Conservation (phyloP, 2,888 invertebrate genomes). For the Diadromus collaris region DNA sequence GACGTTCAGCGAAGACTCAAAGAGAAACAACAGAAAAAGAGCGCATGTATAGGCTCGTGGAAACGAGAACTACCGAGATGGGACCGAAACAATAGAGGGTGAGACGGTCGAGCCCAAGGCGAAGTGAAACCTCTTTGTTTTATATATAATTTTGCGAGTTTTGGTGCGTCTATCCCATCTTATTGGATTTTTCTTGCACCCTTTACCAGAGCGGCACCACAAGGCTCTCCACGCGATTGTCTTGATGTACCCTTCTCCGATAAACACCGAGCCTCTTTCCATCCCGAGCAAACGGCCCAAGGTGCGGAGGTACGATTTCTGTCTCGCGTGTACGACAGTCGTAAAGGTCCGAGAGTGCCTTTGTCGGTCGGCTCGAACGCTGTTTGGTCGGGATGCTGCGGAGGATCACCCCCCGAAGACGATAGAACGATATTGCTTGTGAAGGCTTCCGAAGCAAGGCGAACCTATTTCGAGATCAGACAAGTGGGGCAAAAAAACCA, state of each 20-base stretch:
- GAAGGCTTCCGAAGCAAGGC: constrained; percentile 19
- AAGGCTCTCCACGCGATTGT: constrained; percentile 3
- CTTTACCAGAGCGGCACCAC: constrained; percentile 12
- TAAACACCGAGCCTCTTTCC: constrained; percentile 31
- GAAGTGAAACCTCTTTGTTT: constrained; percentile 64
- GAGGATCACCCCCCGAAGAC: constrained; percentile 17
- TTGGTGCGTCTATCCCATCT: constrained; percentile 26
- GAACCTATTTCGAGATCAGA: background rate
- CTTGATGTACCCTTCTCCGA: constrained; percentile 26
- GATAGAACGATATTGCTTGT: constrained; percentile 29
- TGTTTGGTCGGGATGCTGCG: constrained; percentile 47
- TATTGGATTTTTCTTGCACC: constrained; percentile 31
- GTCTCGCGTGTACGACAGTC: constrained; percentile 39
- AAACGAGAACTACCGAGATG: constrained; percentile 43
- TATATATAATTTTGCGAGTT: constrained; percentile 59
- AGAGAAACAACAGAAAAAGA: constrained; percentile 47
- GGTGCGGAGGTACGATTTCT: constrained; percentile 9
- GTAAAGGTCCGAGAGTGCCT: constrained; percentile 43
- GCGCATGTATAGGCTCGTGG: constrained; percentile 27
- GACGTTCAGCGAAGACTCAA: constrained; percentile 29
- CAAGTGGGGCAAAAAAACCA: background rate
- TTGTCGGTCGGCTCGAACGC: constrained; percentile 48
- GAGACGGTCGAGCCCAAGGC: constrained; percentile 57
- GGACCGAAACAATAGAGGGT: constrained; percentile 52
- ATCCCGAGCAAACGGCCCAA: constrained; percentile 21